Percentiles rank a stretch among this genome's conserved stretches.
Evolutionary conservation across 2,888 invertebrate species (phyloP).

Genomic region (Nemoura dubitans): DNA sequence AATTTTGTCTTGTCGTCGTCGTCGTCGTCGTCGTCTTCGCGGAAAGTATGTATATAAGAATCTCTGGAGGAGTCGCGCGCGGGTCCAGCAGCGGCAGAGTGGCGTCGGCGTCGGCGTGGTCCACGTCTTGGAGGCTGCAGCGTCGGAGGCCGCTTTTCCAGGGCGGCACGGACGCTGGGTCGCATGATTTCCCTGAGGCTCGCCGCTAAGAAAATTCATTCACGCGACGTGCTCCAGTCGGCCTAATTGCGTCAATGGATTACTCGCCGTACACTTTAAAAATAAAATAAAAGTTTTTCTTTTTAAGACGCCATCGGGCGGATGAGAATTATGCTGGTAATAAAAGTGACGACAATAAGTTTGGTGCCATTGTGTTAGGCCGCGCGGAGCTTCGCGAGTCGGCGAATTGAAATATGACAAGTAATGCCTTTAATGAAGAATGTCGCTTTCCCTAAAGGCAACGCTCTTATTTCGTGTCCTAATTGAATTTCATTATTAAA

Average conservation of each 20-base stretch:
- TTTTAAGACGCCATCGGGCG: background rate
- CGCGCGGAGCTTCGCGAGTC: no score
- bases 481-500: constrained; percentile 48
- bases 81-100: no score
- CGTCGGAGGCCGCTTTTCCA: background rate
- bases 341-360: no score
- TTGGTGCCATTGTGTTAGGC: no score
- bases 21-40: no score
- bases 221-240: background rate
- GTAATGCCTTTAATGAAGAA: background rate
- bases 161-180: background rate
- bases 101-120: background rate
- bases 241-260: constrained; percentile 17
- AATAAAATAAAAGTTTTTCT: constrained; percentile 3
- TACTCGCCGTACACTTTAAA: background rate
- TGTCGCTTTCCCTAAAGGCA: constrained; percentile 42
- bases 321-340: background rate
- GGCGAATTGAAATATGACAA: constrained; percentile 39
- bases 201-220: constrained; percentile 23
- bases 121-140: no score
- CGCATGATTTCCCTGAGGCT: constrained; percentile 36
- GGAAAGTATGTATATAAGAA: no score
- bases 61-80: no score
- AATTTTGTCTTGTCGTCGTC: background rate
- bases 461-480: constrained; percentile 48